These are phyloP conservation scores for Clarias platycephalus DNA, from an alignment of 2,797 vertebrate species.

Conservation along the genomic window DNA sequence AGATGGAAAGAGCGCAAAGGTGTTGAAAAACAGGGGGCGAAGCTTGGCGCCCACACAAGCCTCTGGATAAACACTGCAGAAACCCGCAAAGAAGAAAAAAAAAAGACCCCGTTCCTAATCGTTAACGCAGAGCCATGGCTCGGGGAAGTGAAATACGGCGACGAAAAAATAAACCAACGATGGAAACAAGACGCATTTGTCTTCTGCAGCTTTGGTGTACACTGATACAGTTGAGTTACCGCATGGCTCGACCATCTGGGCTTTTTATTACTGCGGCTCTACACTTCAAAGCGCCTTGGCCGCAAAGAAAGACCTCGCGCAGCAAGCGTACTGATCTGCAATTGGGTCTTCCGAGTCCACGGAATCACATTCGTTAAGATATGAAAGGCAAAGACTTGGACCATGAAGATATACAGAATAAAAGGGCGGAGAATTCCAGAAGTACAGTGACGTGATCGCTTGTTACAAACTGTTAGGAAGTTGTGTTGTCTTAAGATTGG, in stretches of 20 bases:
- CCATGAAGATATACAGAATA: background rate
- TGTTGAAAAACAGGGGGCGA: slow-evolving; percentile 68
- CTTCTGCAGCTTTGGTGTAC: slow-evolving; percentile 46
- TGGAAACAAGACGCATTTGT: slow-evolving; percentile 56
- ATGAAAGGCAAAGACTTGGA: slow-evolving; percentile 32
- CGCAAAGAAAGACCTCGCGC: slow-evolving; percentile 26
- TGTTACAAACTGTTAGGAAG: background rate
- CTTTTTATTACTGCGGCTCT: slow-evolving; percentile 58
- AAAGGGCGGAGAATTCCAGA: background rate
- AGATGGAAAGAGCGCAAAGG: slow-evolving; percentile 71
- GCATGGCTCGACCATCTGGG: slow-evolving; percentile 56
- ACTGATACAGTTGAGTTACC: slow-evolving; percentile 50
- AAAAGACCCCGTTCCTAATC: slow-evolving; percentile 54
- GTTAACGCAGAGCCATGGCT: slow-evolving; percentile 44
- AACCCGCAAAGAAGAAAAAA: slow-evolving; percentile 57
- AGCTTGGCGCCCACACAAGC: slow-evolving; percentile 65
- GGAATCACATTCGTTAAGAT: background rate
- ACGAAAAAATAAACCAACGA: slow-evolving; percentile 41
- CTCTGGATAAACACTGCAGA: slow-evolving; percentile 66
- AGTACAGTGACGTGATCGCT: background rate
- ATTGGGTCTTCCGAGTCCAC: slow-evolving; percentile 52
- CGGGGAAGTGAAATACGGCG: slow-evolving; percentile 24
- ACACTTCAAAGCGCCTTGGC: slow-evolving; percentile 60
- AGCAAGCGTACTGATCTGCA: slow-evolving; percentile 50
- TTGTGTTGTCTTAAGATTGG: background rate